Conservation (phyloP, 2,888 invertebrate species). For the Alloscopus bannaensis region DNA sequence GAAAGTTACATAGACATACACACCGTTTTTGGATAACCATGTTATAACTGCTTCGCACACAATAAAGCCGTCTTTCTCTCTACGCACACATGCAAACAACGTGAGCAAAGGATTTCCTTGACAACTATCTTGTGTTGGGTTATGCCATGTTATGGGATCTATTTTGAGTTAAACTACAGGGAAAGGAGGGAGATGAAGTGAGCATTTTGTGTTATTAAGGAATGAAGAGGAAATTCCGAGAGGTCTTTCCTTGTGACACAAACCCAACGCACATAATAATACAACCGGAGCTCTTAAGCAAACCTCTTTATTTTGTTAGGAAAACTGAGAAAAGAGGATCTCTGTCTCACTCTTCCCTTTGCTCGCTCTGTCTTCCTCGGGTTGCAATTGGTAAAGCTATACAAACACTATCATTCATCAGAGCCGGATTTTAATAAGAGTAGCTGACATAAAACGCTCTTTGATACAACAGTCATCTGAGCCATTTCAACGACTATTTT, state of each 20-base stretch:
- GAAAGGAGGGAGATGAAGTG: slow-evolving; percentile 35
- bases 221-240: slow-evolving; percentile 62
- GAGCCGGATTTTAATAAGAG: slow-evolving; percentile 73
- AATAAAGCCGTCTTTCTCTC: no score
- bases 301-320: slow-evolving; percentile 63
- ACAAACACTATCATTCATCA: slow-evolving; percentile 72
- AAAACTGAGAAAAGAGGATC: slow-evolving; percentile 60
- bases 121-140: slow-evolving; percentile 52
- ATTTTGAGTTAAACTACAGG: slow-evolving; percentile 38
- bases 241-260: slow-evolving; percentile 53
- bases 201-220: slow-evolving; percentile 59
- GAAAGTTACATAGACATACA: slow-evolving; percentile 6
- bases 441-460: slow-evolving; percentile 71
- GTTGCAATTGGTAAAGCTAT: slow-evolving; percentile 47
- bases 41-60: slow-evolving; percentile 36
- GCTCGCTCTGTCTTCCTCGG: no score
- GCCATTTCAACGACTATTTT: slow-evolving; percentile 29
- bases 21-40: slow-evolving; percentile 34
- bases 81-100: no score
- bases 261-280: slow-evolving; percentile 60
- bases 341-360: slow-evolving; percentile 36
- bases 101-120: slow-evolving; percentile 42
- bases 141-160: slow-evolving; percentile 54
- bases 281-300: slow-evolving; percentile 60
- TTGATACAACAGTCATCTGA: slow-evolving; percentile 63